These are phyloP conservation scores for Zeus faber DNA, from an alignment of 2,113 vertebrate genomes.

Conservation along the genomic window DNA sequence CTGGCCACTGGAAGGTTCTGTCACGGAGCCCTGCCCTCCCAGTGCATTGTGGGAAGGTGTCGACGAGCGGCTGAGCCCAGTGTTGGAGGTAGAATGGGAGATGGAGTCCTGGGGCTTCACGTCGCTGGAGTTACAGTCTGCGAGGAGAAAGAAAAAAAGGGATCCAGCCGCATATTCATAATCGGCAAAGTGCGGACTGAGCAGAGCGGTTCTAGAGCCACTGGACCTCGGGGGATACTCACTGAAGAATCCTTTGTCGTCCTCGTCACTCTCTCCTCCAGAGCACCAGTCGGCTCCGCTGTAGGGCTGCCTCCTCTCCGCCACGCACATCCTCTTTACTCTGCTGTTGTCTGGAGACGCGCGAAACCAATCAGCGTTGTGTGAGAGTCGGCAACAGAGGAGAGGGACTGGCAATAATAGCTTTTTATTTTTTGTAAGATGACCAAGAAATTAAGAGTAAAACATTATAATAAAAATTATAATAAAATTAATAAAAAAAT, in stretches of 20 bases:
- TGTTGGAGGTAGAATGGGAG: conserved; percentile 85
- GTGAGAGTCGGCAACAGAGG: background rate
- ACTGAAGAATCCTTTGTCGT: conserved; percentile 76
- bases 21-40: conserved; percentile 81
- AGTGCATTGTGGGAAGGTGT: conserved; percentile 87
- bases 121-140: conserved; percentile 95
- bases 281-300: conserved; percentile 82
- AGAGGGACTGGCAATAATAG: too few relatives aligned
- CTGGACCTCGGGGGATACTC: conserved; percentile 57
- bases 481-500: too few relatives aligned
- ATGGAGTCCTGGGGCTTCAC: conserved; percentile 89
- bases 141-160: conserved; percentile 14
- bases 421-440: too few relatives aligned
- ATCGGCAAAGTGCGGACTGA: conserved; percentile 12
- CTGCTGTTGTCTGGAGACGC: conserved; percentile 66
- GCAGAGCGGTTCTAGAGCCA: too few relatives aligned
- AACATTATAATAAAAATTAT: too few relatives aligned
- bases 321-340: conserved; percentile 80
- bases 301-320: conserved; percentile 79
- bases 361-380: conserved; percentile 16
- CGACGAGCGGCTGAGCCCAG: conserved; percentile 75
- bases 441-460: too few relatives aligned
- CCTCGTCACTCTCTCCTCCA: conserved; percentile 80
- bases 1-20: conserved; percentile 82
- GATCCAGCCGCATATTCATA: too few relatives aligned